Evolutionary conservation across 1,140 invertebrate species (phyloP).

Genomic region (Ceratoteleas bidentatus): DNA sequence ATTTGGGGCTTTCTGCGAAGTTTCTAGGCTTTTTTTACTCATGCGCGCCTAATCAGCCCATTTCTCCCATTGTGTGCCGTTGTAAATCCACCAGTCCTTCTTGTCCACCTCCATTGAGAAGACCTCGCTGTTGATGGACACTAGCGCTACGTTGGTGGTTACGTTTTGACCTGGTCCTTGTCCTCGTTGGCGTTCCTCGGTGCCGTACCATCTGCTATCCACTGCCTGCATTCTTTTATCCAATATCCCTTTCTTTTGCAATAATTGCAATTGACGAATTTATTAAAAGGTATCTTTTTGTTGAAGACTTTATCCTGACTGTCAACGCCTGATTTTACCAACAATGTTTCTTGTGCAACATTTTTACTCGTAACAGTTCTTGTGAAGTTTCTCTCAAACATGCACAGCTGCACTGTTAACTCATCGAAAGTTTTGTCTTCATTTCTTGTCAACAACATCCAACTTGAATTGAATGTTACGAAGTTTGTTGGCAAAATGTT

Average conservation of each 20-base stretch:
- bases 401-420: conserved; percentile 36
- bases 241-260: conserved; percentile 66
- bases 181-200: conserved; percentile 38
- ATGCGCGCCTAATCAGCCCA: too few relatives aligned
- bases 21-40: too few relatives aligned
- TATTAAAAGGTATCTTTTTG: conserved; percentile 14
- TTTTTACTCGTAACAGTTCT: conserved; percentile 36
- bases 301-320: conserved; percentile 16
- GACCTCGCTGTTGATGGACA: conserved; percentile 46
- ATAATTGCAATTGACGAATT: conserved; percentile 59
- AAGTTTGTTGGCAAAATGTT: conserved; percentile 67
- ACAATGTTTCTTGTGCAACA: conserved; percentile 46
- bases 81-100: too few relatives aligned
- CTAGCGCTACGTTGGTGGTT: conserved; percentile 49
- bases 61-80: too few relatives aligned
- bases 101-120: background rate
- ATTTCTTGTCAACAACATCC: conserved; percentile 65
- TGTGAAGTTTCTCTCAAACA: conserved; percentile 63
- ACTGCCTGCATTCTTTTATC: conserved; percentile 61
- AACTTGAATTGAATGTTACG: conserved; percentile 65
- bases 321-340: conserved; percentile 32
- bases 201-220: conserved; percentile 67
- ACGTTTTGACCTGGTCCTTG: conserved; percentile 32
- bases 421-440: conserved; percentile 64
- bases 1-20: too few relatives aligned